A percentile compares a stretch with the other conserved stretches of the same genome.
Evolutionary conservation across 1,140 invertebrate species (phyloP).

Genomic region (Panagrolaimus sp.): DNA sequence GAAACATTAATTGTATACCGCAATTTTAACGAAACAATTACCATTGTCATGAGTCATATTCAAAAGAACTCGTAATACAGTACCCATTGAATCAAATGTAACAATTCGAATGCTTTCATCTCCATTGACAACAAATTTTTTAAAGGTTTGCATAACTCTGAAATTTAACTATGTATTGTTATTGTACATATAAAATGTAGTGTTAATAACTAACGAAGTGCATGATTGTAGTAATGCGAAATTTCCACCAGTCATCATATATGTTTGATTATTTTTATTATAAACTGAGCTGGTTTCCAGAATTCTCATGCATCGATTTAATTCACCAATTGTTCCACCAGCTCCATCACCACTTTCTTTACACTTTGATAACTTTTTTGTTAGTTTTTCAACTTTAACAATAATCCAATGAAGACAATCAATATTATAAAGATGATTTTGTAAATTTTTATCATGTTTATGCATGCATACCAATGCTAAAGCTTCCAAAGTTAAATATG

Average conservation of each 20-base stretch:
- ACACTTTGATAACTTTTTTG: neutral
- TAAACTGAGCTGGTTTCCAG: slow-evolving; percentile 3
- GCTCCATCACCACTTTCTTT: neutral
- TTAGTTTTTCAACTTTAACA: neutral
- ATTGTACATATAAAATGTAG: too few relatives aligned
- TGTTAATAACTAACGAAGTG: neutral
- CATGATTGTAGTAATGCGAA: neutral
- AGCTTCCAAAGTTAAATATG: slow-evolving; percentile 4
- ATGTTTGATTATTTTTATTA: neutral
- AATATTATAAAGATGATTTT: neutral
- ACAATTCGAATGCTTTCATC: neutral
- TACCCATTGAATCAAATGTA: neutral
- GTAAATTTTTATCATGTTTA: neutral
- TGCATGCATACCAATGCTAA: slow-evolving; percentile 7
- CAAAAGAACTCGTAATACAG: neutral
- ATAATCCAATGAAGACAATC: slow-evolving; percentile 5
- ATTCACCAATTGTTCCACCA: neutral
- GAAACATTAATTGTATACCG: too few relatives aligned
- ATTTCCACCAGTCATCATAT: slow-evolving; percentile 2
- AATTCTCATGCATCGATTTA: slow-evolving; percentile 4
- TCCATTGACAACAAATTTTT: neutral
- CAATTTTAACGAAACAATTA: too few relatives aligned
- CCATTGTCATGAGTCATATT: slow-evolving; percentile 12
- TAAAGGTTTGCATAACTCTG: neutral
- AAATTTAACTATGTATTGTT: neutral